A percentile compares a stretch with the other conserved stretches of the same genome.
These are phyloP conservation scores for Notodonta dromedarius DNA, from an alignment of 2,888 invertebrate species.

Conservation along the genomic window DNA sequence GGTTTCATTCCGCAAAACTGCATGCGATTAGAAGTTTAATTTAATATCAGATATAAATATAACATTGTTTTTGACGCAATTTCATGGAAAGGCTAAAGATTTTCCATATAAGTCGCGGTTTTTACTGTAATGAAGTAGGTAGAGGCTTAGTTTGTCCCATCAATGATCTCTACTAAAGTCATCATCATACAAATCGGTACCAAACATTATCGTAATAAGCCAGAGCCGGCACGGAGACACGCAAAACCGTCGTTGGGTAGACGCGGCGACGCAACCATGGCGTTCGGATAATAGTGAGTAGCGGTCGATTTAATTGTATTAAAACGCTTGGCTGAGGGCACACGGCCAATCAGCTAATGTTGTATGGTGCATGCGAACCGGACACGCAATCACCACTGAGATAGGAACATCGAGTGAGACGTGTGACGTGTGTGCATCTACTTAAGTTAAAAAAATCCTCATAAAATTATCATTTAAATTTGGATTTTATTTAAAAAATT, in stretches of 20 bases:
- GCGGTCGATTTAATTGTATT: slow-evolving; percentile 82
- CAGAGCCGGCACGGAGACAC: slow-evolving; percentile 55
- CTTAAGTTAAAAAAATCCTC: neutral
- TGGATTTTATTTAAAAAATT: too few relatives aligned
- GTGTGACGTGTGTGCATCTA: slow-evolving; percentile 9
- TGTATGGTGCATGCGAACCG: slow-evolving; percentile 70
- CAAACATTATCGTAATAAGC: slow-evolving; percentile 72
- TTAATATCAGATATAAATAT: too few relatives aligned
- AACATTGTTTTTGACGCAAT: too few relatives aligned
- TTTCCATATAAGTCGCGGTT: too few relatives aligned
- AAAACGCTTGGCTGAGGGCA: slow-evolving; percentile 77
- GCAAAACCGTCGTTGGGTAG: slow-evolving; percentile 78
- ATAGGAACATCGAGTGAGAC: slow-evolving; percentile 28
- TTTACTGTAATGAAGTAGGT: too few relatives aligned
- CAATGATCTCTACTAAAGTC: neutral
- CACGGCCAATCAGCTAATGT: slow-evolving; percentile 81
- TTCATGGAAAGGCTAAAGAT: too few relatives aligned
- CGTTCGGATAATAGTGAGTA: slow-evolving; percentile 71
- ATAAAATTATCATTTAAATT: too few relatives aligned
- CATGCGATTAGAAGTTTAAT: too few relatives aligned
- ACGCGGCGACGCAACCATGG: slow-evolving; percentile 75
- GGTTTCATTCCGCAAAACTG: too few relatives aligned
- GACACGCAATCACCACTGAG: slow-evolving; percentile 66
- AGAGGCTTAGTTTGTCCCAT: neutral
- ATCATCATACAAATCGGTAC: slow-evolving; percentile 1